A percentile compares a stretch with the other conserved stretches of the same genome.
phyloP scores from a whole-genome alignment of 2,888 invertebrate genomes.

The Drosophila austrosaltans region DNA sequence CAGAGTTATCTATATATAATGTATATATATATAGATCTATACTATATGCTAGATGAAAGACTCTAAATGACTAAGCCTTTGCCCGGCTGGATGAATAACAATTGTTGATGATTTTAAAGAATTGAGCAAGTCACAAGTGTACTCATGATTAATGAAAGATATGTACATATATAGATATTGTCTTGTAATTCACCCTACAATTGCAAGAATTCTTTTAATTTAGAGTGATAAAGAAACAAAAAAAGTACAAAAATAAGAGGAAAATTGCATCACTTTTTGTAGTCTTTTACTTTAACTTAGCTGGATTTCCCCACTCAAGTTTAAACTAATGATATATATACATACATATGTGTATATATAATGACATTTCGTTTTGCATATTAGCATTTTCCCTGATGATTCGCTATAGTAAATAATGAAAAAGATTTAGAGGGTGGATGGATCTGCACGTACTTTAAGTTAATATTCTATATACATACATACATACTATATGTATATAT shows the following conservation, averaged over 20 bases:
- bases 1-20: neutral
- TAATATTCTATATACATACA: neutral
- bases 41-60: neutral
- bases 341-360: neutral
- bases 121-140: neutral
- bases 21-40: neutral
- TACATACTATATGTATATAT: neutral
- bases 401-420: neutral
- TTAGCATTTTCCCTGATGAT: neutral
- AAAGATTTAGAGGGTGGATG: neutral
- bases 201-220: neutral
- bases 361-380: neutral
- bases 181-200: neutral
- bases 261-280: neutral
- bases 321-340: neutral
- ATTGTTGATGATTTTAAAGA: constrained; percentile 1
- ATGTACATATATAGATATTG: too few relatives aligned
- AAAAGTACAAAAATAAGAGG: neutral
- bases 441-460: neutral
- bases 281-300: neutral
- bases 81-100: neutral
- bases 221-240: neutral
- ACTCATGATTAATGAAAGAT: neutral
- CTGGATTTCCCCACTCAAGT: neutral
- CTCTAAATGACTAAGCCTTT: neutral